Evolutionary conservation across 2,797 vertebrate species (phyloP), one percentile per base, ranked within the genome.

Genomic region (Silurus aristotelis): DNA sequence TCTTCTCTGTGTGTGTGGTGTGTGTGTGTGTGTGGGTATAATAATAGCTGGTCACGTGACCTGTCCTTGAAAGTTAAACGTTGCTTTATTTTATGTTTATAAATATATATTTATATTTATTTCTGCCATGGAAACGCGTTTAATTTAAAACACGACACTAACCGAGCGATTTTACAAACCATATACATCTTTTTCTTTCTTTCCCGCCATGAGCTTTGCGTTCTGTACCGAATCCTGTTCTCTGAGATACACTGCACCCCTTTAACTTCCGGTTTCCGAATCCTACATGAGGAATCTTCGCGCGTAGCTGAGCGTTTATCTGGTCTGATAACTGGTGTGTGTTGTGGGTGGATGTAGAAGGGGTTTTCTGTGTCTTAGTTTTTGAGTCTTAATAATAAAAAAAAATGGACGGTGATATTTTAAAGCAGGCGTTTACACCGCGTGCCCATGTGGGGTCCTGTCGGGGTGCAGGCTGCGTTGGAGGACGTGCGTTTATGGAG

Each of bases 41-140:
- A 76, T 27, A 20, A 3, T 31, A 19, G 48, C 8, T 7, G 48
- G 73, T 76, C 73, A 76, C 73, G 73, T 31, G 73, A 58, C 1
- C 6, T 27, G 88, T 93, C 92, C 90, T 90, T 83, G 93, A 91
- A 92, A 92, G 91, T 93, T 94, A 94, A 60, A 22, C 19, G 6
- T 64, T 2, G 20, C 43, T 80, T 48, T 64, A 19, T 61, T 20
- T 61, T 20, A 61, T 38, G 38, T 61, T 61, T 20, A 19, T 60
- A 60, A 63, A 20, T 20, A 4, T n/a, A 46, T n/a, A 46, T 46
- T 63, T n/a, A 48, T 9, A 7, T 27, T 48, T 13, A 7, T 52
- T 48, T 8, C 7, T 15, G 13, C 1, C 63, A 63, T 46, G 9
- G n/a, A 9, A 0, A 12, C 7, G 2, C 52, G 15, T 0, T 5